phyloP scores from a whole-genome alignment of 1,140 invertebrate genomes.

The Cataglyphis hispanica region DNA sequence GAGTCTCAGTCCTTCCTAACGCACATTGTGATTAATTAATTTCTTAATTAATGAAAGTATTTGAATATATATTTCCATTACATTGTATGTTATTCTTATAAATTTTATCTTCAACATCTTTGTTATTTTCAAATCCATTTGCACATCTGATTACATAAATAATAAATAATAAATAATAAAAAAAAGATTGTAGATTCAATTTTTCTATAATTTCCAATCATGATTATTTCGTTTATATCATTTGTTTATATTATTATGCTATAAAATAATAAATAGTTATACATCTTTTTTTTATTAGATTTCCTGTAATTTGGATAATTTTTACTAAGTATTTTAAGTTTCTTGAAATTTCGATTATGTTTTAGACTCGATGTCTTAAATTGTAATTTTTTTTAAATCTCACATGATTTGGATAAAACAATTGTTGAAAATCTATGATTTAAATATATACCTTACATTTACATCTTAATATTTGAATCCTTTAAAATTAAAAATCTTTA shows the following conservation, averaged over 20 bases:
- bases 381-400: slow-evolving; percentile 13
- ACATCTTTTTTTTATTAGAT: not conserved
- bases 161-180: slow-evolving; percentile 44
- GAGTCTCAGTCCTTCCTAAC: slow-evolving; percentile 70
- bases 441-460: not conserved
- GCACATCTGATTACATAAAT: slow-evolving; percentile 43
- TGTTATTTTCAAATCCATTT: slow-evolving; percentile 66
- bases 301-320: not conserved
- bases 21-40: slow-evolving; percentile 25
- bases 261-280: slow-evolving; percentile 41
- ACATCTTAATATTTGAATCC: not conserved
- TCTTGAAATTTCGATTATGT: not conserved
- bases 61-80: slow-evolving; percentile 39
- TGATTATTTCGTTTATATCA: not conserved
- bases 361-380: not conserved
- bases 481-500: not conserved
- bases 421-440: not conserved
- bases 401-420: not conserved
- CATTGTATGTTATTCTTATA: slow-evolving; percentile 2
- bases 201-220: slow-evolving; percentile 38
- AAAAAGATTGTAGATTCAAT: not conserved
- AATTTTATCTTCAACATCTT: slow-evolving; percentile 27
- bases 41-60: slow-evolving; percentile 62
- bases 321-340: not conserved
- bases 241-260: not conserved